phyloP scores from a whole-genome alignment of 2,113 vertebrate species.

The Tretioscincus oriximinensis region DNA sequence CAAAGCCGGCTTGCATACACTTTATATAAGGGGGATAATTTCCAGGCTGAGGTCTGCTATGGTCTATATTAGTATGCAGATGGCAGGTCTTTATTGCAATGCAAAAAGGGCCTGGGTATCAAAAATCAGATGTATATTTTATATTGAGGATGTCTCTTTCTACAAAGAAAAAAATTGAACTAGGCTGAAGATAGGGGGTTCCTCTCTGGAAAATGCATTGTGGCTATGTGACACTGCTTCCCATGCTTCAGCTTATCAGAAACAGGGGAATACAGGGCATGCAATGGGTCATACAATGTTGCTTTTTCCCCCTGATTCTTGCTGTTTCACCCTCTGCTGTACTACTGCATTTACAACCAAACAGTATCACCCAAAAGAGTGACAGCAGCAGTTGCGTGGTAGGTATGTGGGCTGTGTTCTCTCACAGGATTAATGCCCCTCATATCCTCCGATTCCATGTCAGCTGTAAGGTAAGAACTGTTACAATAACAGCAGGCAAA shows the following conservation, averaged over 20 bases:
- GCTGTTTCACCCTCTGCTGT: conserved; percentile 14
- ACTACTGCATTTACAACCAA: conserved; percentile 52
- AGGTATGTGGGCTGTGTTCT: conserved; percentile 71
- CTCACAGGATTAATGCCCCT: conserved; percentile 50
- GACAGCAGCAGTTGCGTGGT: conserved; percentile 80
- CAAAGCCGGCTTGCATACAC: too few species aligned
- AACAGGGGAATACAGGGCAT: neutral
- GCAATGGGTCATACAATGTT: neutral
- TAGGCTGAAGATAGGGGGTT: neutral
- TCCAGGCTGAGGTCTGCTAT: too few species aligned
- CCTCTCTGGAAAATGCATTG: neutral
- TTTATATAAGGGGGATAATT: too few species aligned
- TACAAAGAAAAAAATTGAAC: neutral
- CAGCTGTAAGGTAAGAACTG: conserved; percentile 73
- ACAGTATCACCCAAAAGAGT: conserved; percentile 58
- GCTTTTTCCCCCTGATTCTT: conserved; percentile 34
- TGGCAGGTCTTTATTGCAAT: too few species aligned
- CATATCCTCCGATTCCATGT: conserved; percentile 67
- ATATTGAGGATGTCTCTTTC: neutral
- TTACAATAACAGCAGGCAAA: conserved; percentile 5
- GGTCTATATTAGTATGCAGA: too few species aligned
- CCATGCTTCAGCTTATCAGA: neutral
- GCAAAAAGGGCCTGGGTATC: too few species aligned
- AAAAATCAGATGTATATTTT: neutral
- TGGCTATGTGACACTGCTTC: neutral